Evolutionary conservation across 92 coral and sea anemone genomes (phyloP).

Genomic region (Porites cylindrica): DNA sequence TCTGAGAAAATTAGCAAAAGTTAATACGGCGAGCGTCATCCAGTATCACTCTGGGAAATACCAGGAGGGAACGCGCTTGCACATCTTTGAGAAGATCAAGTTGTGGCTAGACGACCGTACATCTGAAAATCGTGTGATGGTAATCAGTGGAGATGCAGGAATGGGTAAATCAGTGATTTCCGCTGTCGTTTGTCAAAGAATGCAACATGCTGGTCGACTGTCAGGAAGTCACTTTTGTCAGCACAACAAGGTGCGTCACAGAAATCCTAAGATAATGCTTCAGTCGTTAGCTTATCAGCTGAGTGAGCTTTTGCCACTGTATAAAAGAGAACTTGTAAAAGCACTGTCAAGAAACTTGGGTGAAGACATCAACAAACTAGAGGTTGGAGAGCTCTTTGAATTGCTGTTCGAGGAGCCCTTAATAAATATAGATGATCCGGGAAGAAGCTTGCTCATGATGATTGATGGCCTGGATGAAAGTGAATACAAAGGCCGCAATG

Average conservation of each 20-base stretch:
- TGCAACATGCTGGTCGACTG: slow-evolving; percentile 25
- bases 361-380: not conserved
- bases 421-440: no score
- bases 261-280: slow-evolving; percentile 51
- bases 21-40: slow-evolving; percentile 26
- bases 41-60: slow-evolving; percentile 5
- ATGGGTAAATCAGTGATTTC: slow-evolving; percentile 73
- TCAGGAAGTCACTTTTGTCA: slow-evolving; percentile 65
- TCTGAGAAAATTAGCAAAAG: slow-evolving; percentile 43
- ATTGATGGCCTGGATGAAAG: no score
- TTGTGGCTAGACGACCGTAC: no score
- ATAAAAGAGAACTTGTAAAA: slow-evolving; percentile 45
- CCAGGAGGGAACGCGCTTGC: slow-evolving; percentile 25
- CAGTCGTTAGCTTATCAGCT: slow-evolving; percentile 66
- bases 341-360: slow-evolving; percentile 34
- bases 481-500: slow-evolving; percentile 47
- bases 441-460: no score
- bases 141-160: slow-evolving; percentile 53
- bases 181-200: slow-evolving; percentile 43
- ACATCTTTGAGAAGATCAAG: no score
- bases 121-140: not conserved
- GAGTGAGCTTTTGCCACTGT: slow-evolving; percentile 33
- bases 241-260: slow-evolving; percentile 47
- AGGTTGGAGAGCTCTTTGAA: slow-evolving; percentile 48
- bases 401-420: slow-evolving; percentile 55